These are phyloP conservation scores for Eurystomus gularis DNA, from an alignment of 2,113 vertebrate species.

Conservation along the genomic window DNA sequence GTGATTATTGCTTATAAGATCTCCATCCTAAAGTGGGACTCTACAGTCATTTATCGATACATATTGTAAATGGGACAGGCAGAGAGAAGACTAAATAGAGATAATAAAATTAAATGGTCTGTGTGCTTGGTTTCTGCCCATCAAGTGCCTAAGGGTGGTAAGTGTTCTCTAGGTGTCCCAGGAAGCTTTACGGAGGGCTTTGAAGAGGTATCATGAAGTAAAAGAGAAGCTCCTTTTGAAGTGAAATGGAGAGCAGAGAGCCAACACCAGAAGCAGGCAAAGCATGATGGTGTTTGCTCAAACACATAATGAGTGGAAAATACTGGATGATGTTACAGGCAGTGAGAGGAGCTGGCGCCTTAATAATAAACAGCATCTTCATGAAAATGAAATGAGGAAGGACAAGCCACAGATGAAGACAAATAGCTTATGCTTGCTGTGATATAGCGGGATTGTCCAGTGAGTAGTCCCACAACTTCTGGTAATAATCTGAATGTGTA, in stretches of 20 bases:
- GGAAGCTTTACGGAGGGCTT: background rate
- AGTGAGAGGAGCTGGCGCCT: fast-evolving
- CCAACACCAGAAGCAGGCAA: background rate
- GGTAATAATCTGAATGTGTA: background rate
- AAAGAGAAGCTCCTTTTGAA: background rate
- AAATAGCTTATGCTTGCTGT: background rate
- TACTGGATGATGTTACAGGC: background rate
- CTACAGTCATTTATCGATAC: background rate
- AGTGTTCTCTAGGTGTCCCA: background rate
- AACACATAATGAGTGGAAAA: background rate
- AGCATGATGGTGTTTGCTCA: background rate
- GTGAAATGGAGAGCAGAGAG: background rate
- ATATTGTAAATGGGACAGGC: background rate
- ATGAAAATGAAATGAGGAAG: background rate
- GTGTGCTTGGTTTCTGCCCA: background rate
- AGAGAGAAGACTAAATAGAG: background rate
- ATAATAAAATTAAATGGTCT: background rate
- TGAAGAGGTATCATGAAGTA: background rate
- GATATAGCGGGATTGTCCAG: background rate
- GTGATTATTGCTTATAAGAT: background rate
- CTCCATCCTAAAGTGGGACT: background rate
- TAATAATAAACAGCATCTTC: background rate
- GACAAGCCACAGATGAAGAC: background rate
- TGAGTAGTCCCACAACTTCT: background rate
- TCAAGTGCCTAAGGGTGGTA: background rate